Base-by-base conservation (phyloP, 1,140 invertebrate genomes). In the Ephestia elutella region DNA sequence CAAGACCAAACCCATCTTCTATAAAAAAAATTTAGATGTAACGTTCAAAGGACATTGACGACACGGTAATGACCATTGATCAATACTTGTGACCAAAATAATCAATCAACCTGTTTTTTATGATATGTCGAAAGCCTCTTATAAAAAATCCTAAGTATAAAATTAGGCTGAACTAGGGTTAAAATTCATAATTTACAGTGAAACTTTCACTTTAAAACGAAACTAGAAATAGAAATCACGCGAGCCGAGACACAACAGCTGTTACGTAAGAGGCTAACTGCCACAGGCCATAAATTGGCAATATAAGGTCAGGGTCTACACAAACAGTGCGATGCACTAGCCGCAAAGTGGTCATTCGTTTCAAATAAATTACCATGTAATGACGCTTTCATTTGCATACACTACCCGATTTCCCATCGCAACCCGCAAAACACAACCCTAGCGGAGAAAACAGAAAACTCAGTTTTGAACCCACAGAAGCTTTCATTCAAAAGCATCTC, bases 281-380 rank as follows among this genome's bases (percentile, higher is more conserved):
- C 78, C 79, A 66, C 65, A 57, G 78, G 78, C 83, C 79, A 89
- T 89, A 90, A 90, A 90, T 88, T 87, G 82, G 85, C 80, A 73
- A 82, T 85, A 82, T 89, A 90, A 90, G 89, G 86, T 89, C 89
- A 90, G 76, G 89, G 89, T 87, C 86, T 80, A 78, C 79, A 89
- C 80, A 86, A 86, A 87, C 85, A 82, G 80, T 75, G 82, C 85
- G 78, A 89, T 89, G 88, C 86, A 87, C 82, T 78, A 78, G 74
- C 86, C 85, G 77, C 86, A 89, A 87, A 89, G 86, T 89, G 86
- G 89, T 89, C 89, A 89, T 90, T 89, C 85, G 81, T 86, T 89
- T 87, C 79, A 88, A 87, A 90, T 89, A 90, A 90, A 90, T 90
- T 89, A 88, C 87, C 86, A 86, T 85, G 85, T 89, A 90, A 90